Conservation (phyloP, 37 sponge, comb jelly and placozoan genomes). For the Ianthella basta region DNA sequence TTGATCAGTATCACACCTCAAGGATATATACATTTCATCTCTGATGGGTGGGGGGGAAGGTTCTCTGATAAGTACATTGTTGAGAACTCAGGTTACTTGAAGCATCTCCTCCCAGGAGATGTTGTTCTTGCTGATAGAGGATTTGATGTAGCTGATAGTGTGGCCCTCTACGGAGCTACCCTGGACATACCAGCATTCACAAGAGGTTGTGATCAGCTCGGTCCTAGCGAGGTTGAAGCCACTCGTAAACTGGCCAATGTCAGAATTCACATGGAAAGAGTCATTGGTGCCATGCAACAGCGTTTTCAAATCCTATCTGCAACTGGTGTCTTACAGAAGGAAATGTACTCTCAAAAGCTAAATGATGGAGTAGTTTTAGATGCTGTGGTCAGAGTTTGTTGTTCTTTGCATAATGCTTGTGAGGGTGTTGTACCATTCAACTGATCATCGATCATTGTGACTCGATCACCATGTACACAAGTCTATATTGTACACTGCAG, state of each 20-base stretch:
- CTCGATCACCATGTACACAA: not conserved
- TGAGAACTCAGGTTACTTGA: slow-evolving; percentile 47
- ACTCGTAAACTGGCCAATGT: slow-evolving; percentile 48
- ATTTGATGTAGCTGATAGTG: not conserved
- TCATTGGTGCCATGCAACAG: slow-evolving; percentile 56
- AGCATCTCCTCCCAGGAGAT: slow-evolving; percentile 19
- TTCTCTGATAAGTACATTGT: slow-evolving; percentile 52
- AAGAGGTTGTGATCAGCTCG: slow-evolving; percentile 41
- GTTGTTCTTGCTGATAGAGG: not conserved
- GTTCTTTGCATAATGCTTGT: slow-evolving; percentile 57
- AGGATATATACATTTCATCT: slow-evolving; percentile 35
- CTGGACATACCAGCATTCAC: slow-evolving; percentile 57
- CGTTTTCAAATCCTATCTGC: slow-evolving; percentile 43
- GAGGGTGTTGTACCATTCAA: slow-evolving; percentile 41
- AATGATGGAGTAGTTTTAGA: no score
- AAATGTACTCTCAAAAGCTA: not conserved
- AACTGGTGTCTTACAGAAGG: slow-evolving; percentile 36
- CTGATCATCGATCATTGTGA: not conserved
- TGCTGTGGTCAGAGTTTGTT: slow-evolving; percentile 56
- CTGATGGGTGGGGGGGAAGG: slow-evolving; percentile 65
- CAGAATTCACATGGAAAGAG: slow-evolving; percentile 58
- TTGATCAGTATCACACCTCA: slow-evolving; percentile 35
- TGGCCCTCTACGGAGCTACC: not conserved
- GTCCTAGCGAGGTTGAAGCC: slow-evolving; percentile 54
- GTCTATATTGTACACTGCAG: not conserved